Evolutionary conservation across 2,113 vertebrate species (phyloP).

Genomic region (Lampris megalopsis): DNA sequence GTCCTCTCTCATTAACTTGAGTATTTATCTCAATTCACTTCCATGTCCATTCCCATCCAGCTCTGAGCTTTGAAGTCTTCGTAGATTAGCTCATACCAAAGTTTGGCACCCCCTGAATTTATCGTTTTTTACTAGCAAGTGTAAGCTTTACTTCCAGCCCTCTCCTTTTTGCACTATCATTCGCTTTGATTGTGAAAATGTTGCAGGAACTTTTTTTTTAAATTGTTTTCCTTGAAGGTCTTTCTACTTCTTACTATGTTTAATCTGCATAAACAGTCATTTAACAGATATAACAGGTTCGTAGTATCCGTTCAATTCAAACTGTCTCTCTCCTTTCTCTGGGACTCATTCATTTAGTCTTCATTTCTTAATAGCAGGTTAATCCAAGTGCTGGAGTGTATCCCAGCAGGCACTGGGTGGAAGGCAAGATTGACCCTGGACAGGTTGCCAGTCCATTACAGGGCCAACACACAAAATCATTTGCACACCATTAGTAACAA

Average conservation of each 20-base stretch:
- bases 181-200: conserved; percentile 31
- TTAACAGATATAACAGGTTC: background rate
- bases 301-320: too few relatives aligned
- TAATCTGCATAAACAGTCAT: background rate
- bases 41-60: conserved; percentile 2
- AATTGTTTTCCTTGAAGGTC: conserved; percentile 21
- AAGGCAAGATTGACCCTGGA: too few relatives aligned
- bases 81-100: conserved; percentile 49
- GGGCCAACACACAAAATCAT: too few relatives aligned
- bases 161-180: conserved; percentile 10
- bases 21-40: conserved; percentile 38
- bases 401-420: too few relatives aligned
- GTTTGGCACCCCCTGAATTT: conserved; percentile 3
- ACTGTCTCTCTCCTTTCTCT: too few relatives aligned
- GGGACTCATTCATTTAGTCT: too few relatives aligned
- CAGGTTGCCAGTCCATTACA: too few relatives aligned
- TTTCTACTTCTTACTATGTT: conserved; percentile 24
- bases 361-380: too few relatives aligned
- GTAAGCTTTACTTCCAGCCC: background rate
- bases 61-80: conserved; percentile 29
- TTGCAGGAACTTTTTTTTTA: conserved; percentile 33
- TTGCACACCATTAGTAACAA: too few relatives aligned
- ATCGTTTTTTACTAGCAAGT: conserved; percentile 33
- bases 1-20: conserved; percentile 45
- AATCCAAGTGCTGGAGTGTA: too few relatives aligned